These are phyloP conservation scores for Eurosta solidaginis DNA, from an alignment of 1,140 invertebrate genomes.

Conservation along the genomic window DNA sequence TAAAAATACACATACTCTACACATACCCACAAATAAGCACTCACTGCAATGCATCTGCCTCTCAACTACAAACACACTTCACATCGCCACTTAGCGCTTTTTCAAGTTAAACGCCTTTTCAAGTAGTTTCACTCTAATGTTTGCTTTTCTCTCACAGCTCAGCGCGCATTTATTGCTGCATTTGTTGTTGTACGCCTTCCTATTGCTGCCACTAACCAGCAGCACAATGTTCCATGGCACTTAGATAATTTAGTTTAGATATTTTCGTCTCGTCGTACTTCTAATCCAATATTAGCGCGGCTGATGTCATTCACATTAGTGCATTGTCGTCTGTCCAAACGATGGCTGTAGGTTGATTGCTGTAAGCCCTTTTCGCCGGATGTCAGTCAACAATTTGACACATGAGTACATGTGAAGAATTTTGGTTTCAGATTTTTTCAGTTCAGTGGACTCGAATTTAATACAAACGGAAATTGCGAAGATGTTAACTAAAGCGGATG, in stretches of 20 bases:
- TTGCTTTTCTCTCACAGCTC: not conserved
- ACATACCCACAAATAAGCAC: not conserved
- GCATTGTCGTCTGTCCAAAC: not conserved
- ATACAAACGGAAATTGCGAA: too few relatives aligned
- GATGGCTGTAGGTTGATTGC: not conserved
- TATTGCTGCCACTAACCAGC: not conserved
- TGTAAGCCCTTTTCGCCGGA: not conserved
- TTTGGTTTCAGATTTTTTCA: not conserved
- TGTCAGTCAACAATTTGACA: not conserved
- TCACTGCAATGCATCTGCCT: not conserved
- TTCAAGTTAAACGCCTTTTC: slow-evolving; percentile 24
- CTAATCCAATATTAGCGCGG: slow-evolving; percentile 9
- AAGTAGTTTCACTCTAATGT: not conserved
- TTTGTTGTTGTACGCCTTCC: not conserved
- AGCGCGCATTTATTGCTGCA: not conserved
- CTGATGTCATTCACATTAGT: slow-evolving; percentile 2
- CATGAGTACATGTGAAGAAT: not conserved
- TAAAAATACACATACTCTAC: not conserved
- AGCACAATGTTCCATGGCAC: not conserved
- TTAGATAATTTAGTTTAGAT: not conserved
- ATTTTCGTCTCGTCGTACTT: not conserved
- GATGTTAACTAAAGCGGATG: too few relatives aligned
- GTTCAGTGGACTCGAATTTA: too few relatives aligned
- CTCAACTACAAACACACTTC: not conserved
- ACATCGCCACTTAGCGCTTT: not conserved